A percentile compares a stretch with the other conserved stretches of the same genome.
phyloP scores from a whole-genome alignment of 1,140 invertebrate genomes.

The Drosophila saltans region DNA sequence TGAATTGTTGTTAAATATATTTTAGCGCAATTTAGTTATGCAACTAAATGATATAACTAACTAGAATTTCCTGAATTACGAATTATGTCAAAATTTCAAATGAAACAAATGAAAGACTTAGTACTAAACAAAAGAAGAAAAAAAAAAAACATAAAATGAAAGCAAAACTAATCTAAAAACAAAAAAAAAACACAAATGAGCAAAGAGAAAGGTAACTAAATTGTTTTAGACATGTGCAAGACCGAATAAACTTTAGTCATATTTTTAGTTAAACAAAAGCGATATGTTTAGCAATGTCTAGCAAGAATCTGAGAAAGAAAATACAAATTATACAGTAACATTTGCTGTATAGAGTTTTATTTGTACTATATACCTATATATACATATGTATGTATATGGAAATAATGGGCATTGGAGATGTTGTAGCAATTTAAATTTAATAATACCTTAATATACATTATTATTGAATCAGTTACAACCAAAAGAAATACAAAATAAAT shows the following conservation, averaged over 20 bases:
- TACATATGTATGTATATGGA: neutral
- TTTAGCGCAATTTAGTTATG: conserved; percentile 73
- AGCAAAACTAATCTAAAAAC: conserved; percentile 23
- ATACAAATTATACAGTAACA: conserved; percentile 21
- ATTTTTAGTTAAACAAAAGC: conserved; percentile 60
- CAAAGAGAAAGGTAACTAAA: conserved; percentile 7
- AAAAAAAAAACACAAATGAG: conserved; percentile 14
- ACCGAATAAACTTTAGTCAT: conserved; percentile 68
- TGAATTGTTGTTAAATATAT: conserved; percentile 53
- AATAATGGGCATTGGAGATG: conserved; percentile 11
- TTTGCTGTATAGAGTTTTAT: conserved; percentile 8
- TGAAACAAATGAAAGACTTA: conserved; percentile 73
- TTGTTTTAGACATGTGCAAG: conserved; percentile 52
- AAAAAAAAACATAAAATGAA: conserved; percentile 38
- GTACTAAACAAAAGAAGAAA: conserved; percentile 42
- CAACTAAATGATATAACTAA: conserved; percentile 34
- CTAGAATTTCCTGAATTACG: conserved; percentile 38
- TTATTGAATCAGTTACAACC: conserved; percentile 54
- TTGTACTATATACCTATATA: conserved; percentile 3
- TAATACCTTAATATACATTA: conserved; percentile 38
- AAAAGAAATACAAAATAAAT: conserved; percentile 40
- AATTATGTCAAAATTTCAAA: conserved; percentile 57
- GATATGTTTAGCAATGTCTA: conserved; percentile 53
- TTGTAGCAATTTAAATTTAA: conserved; percentile 27
- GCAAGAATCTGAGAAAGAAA: conserved; percentile 44